A percentile compares a stretch with the other conserved stretches of the same genome.
Evolutionary conservation across 2,888 invertebrate species (phyloP).

Genomic region (Hydriomena furcata): DNA sequence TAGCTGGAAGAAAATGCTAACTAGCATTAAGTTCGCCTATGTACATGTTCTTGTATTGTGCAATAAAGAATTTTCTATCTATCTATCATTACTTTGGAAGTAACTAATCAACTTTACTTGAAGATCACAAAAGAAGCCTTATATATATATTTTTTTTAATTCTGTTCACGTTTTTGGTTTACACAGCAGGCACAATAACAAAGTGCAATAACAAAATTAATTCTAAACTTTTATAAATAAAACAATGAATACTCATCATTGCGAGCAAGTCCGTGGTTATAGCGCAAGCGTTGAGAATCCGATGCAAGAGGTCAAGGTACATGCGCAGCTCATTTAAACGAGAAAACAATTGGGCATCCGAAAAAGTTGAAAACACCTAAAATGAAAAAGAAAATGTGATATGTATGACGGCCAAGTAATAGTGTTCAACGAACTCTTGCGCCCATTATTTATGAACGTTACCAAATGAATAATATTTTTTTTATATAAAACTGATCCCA

Average conservation of each 20-base stretch:
- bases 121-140: neutral
- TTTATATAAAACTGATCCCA: too few species aligned
- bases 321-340: conserved; percentile 81
- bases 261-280: conserved; percentile 76
- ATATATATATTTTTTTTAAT: neutral
- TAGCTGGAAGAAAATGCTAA: too few species aligned
- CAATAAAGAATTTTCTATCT: too few species aligned
- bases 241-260: conserved; percentile 82
- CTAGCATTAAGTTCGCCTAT: too few species aligned
- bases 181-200: conserved; percentile 38
- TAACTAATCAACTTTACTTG: too few species aligned
- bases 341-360: conserved; percentile 83
- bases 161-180: conserved; percentile 29
- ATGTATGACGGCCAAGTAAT: conserved; percentile 60
- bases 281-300: conserved; percentile 74
- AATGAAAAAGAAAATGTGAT: conserved; percentile 81
- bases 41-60: too few species aligned
- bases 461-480: too few species aligned
- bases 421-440: conserved; percentile 44
- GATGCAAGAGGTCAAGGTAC: conserved; percentile 54
- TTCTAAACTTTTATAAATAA: conserved; percentile 64
- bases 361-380: conserved; percentile 84
- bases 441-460: conserved; percentile 51
- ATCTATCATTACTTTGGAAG: too few species aligned
- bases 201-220: conserved; percentile 50